phyloP scores from a whole-genome alignment of 2,113 vertebrate species.

The Pyrgilauda ruficollis region DNA sequence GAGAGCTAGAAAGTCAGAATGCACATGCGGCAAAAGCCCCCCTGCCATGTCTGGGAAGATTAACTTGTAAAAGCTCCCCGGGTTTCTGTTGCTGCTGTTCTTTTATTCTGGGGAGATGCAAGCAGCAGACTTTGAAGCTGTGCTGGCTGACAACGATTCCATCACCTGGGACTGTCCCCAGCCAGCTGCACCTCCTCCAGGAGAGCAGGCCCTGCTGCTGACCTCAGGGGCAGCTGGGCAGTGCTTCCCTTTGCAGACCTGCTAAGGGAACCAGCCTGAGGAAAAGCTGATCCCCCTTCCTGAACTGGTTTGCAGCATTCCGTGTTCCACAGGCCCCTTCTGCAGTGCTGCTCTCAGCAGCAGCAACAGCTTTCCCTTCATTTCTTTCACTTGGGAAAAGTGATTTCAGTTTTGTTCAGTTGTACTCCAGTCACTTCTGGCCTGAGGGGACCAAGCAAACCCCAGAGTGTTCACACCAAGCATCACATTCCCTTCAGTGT shows the following conservation, averaged over 20 bases:
- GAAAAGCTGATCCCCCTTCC: background rate
- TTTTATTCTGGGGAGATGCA: background rate
- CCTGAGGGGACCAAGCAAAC: background rate
- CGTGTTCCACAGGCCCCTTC: background rate
- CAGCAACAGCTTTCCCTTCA: background rate
- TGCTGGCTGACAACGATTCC: background rate
- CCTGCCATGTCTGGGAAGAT: background rate
- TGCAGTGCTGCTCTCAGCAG: background rate
- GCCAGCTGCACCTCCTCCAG: background rate
- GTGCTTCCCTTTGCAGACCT: background rate
- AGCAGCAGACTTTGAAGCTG: background rate
- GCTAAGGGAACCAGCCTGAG: background rate
- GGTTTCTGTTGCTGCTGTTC: background rate
- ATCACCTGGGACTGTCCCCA: background rate
- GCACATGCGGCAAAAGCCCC: background rate
- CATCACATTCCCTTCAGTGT: background rate
- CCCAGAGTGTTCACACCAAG: background rate
- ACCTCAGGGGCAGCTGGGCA: background rate
- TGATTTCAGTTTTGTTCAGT: background rate
- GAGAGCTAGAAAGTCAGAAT: background rate
- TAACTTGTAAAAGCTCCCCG: background rate
- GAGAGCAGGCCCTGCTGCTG: background rate
- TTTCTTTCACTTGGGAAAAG: background rate
- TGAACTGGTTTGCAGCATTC: background rate
- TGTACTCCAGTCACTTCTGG: background rate